Conservation (phyloP, 1,140 invertebrate species). For the Trachelipus rathkii region DNA sequence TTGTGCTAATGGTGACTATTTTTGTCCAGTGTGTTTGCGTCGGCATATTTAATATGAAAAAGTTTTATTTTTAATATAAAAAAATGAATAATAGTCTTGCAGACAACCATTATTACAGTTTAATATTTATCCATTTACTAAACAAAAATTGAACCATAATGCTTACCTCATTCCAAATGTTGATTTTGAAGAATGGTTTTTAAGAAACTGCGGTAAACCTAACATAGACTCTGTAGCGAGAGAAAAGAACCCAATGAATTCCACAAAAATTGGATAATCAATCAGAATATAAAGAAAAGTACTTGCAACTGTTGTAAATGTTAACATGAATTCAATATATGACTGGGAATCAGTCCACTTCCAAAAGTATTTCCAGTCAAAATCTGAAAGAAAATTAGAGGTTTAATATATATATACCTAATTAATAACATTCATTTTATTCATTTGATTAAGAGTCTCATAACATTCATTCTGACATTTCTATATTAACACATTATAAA, state of each 20-base stretch:
- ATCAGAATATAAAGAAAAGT: conserved; percentile 83
- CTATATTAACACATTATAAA: background rate
- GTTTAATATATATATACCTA: no score
- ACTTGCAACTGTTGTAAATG: conserved; percentile 76
- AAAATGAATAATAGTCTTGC: no score
- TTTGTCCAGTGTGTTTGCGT: no score
- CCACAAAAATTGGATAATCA: conserved; percentile 74
- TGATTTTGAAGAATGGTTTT: conserved; percentile 83
- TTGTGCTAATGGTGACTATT: no score
- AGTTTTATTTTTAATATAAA: no score
- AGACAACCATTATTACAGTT: no score
- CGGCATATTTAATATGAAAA: no score
- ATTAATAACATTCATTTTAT: background rate
- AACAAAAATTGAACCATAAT: background rate
- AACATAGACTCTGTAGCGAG: conserved; percentile 95
- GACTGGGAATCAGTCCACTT: conserved; percentile 98
- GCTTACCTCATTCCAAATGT: conserved; percentile 93
- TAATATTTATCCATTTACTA: no score
- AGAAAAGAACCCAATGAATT: conserved; percentile 84
- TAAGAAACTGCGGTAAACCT: conserved; percentile 85
- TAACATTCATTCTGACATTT: background rate
- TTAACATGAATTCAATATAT: conserved; percentile 85
- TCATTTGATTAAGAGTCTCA: background rate
- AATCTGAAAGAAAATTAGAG: conserved; percentile 60
- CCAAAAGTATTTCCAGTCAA: conserved; percentile 91